Evolutionary conservation across 2,888 invertebrate species (phyloP), one percentile per base, ranked within the genome.

Genomic region (Erynnis tages): DNA sequence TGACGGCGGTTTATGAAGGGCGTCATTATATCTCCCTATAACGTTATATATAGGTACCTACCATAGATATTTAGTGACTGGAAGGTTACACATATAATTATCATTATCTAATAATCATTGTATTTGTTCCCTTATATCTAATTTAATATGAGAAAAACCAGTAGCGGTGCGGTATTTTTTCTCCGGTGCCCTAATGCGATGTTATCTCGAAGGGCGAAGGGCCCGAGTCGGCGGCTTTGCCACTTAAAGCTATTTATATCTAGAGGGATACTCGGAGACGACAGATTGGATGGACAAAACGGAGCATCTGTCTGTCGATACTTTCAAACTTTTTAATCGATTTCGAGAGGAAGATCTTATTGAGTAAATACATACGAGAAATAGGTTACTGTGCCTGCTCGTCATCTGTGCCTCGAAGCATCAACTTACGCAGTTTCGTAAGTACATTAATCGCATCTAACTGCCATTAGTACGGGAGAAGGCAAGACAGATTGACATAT

Each of bases 181-280:
- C 71, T 65, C 64, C 71, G 62, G 67, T 67, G 63, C 79, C 79
- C 84, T 89, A 88, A 88, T 89, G 82, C 71, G 85, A 86, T 87
- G 76, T 84, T 87, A 89, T 89, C 88, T 62, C 65, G 62, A 63
- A 71, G 74, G 72, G 69, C 68, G 77, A 81, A 80, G 85, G 80
- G 78, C 71, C 73, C 68, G 63, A 67, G 79, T 66, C 84, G 87
- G 84, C 80, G 75, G 75, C 84, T 84, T 85, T 82, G 74, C 85
- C 82, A 84, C 86, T 87, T 88, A 78, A 81, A 83, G 71, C 87
- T 88, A 89, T 89, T 87, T 86, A 87, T 88, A 87, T 79, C 79
- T 69, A 59, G 59, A 60, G 69, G 65, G 73, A 73, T 71, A 73
- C 72, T 68, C 66, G 67, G 61, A 73, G 67, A 69, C 73, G 76